Base-by-base conservation (phyloP, 2,797 vertebrate species). In the Tiaroga cobitis region DNA sequence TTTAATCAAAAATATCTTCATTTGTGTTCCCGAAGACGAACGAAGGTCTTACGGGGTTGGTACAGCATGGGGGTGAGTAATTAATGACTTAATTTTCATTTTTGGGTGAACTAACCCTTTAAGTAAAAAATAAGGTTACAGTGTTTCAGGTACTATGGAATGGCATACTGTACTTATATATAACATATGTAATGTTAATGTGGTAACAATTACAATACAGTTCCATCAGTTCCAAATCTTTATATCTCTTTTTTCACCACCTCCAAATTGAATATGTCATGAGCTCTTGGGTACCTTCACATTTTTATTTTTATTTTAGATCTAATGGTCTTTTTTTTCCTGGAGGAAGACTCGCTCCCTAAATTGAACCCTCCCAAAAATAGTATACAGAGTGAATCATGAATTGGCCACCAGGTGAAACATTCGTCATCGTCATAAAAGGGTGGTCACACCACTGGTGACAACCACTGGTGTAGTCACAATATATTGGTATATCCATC, bases 401-500 rank as follows among this genome's bases (percentile, higher is more conserved):
- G 83, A 87, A 87, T 84, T 85, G 85, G 82, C 86, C 86, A 88
- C 73, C 79, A 89, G 89, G 85, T 89, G 85, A 84, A 87, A 88
- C 87, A 90, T 90, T 87, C 49, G 79, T 91, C 90, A 90, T 89
- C 41, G 81, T 88, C 61, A 86, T 88, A 86, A 89, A 89, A 89
- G 85, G 86, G 86, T 91, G 86, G 91, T 86, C 86, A 89, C 77
- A 88, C 83, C 83, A 86, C 80, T 83, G 88, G 76, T 88, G 86
- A 89, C 88, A 90, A 89, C 89, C 88, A 88, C 81, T 87, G 84
- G 87, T 84, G 89, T 90, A 90, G 88, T 87, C 90, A 86, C 85
- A 86, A 88, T 89, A 90, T 90, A 90, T 90, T 88, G 89, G 80
- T 88, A 90, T 90, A 91, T 91, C 90, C 87, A 90, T 90, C 91